phyloP scores from a whole-genome alignment of 2,888 invertebrate species.

The Eupsilia transversa region DNA sequence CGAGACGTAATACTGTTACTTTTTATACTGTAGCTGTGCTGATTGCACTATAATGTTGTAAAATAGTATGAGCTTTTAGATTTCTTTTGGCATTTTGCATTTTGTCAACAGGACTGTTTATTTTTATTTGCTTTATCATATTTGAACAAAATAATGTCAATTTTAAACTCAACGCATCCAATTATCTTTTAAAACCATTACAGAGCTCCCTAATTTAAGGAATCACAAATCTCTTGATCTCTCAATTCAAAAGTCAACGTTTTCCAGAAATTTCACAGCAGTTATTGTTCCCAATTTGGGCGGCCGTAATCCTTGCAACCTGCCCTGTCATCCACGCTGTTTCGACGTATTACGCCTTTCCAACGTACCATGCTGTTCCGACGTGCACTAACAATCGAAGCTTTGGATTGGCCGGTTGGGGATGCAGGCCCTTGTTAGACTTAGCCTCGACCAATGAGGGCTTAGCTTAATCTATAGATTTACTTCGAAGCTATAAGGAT shows the following conservation, averaged over 20 bases:
- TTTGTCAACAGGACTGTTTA: no score
- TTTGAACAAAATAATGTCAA: not conserved
- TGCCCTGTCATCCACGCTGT: slow-evolving; percentile 41
- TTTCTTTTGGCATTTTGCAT: no score
- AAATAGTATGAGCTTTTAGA: no score
- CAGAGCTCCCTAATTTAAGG: slow-evolving; percentile 38
- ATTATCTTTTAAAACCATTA: slow-evolving; percentile 43
- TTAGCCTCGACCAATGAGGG: slow-evolving; percentile 46
- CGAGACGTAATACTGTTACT: no score
- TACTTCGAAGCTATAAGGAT: slow-evolving; percentile 29
- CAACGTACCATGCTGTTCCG: not conserved
- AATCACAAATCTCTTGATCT: slow-evolving; percentile 52
- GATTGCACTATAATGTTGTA: no score
- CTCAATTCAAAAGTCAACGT: slow-evolving; percentile 47
- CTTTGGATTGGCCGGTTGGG: slow-evolving; percentile 36
- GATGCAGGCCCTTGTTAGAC: slow-evolving; percentile 49
- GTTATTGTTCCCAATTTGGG: slow-evolving; percentile 57
- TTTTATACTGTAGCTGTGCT: no score
- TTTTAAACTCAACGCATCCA: slow-evolving; percentile 20
- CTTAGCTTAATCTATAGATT: slow-evolving; percentile 49
- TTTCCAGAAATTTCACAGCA: slow-evolving; percentile 45
- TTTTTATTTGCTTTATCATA: no score
- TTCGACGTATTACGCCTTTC: slow-evolving; percentile 10
- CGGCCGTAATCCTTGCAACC: slow-evolving; percentile 52
- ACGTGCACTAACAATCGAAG: slow-evolving; percentile 53